Conservation (phyloP, 2,113 vertebrate species). For the Heterotis niloticus region DNA sequence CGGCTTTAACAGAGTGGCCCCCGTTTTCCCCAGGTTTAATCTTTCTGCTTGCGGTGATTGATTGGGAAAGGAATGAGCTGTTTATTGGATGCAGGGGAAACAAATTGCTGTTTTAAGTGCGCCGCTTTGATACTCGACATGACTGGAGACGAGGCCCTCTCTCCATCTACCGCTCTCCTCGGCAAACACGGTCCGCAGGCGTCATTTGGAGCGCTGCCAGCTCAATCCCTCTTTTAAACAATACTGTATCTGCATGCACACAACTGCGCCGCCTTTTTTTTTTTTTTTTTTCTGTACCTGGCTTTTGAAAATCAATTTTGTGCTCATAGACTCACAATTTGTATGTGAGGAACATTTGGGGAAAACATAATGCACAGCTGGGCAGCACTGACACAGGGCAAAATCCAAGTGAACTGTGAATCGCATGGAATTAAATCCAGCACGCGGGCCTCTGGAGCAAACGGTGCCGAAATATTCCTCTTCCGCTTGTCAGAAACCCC, state of each 20-base stretch:
- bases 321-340: neutral
- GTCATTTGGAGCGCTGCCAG: slow-evolving; percentile 63
- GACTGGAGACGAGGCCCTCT: slow-evolving; percentile 62
- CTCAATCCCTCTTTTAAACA: slow-evolving; percentile 54
- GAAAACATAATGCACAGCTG: too few relatives aligned
- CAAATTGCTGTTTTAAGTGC: slow-evolving; percentile 70
- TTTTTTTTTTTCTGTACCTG: neutral
- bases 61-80: slow-evolving; percentile 71
- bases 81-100: slow-evolving; percentile 77
- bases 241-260: slow-evolving; percentile 39
- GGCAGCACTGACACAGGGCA: neutral
- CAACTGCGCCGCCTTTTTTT: neutral
- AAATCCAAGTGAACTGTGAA: neutral
- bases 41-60: slow-evolving; percentile 68
- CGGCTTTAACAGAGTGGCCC: neutral
- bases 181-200: slow-evolving; percentile 58
- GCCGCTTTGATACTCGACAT: slow-evolving; percentile 63
- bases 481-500: too few relatives aligned
- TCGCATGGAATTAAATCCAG: neutral
- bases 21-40: slow-evolving; percentile 59
- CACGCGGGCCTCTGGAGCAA: neutral
- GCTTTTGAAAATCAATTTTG: slow-evolving; percentile 1
- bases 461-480: neutral
- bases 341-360: neutral
- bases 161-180: slow-evolving; percentile 43